Base-by-base conservation (phyloP, 2,888 invertebrate species). In the Melolontha melolontha region DNA sequence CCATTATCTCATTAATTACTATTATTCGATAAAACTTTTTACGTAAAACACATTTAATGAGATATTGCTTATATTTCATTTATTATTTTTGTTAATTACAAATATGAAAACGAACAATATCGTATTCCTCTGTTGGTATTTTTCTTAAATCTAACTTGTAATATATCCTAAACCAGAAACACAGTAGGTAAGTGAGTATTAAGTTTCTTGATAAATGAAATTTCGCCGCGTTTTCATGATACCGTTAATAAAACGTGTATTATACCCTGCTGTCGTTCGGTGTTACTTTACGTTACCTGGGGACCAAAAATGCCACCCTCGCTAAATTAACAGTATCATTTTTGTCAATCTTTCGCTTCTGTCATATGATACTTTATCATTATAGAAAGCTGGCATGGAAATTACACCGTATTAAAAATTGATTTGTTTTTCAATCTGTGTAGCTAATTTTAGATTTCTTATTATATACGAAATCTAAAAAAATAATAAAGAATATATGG, bases 191-290 rank as follows among this genome's bases (percentile, higher is more conserved):
- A 17, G 44, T 71, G 69, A 71, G 73, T 70, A 71, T 75, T 71
- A 59, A 69, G 68, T 76, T 74, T 74, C 75, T 69, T 73, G 73
- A 76, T 76, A 76, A 76, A 76, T 76, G 74, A 74, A 75, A 73
- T 75, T 73, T 73, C 73, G 66, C 71, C 66, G 27, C 59, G 44
- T 44, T 34, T 16, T 59, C 70, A 72, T 34, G 71, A 72, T 70
- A 68, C 71, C 72, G 74, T 72, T 72, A 75, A 74, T 75, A 75
- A 34, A 34, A 75, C 67, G 73, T 73, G 73, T 70, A 71, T 70
- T 74, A 72, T 73, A 71, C 72, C 59, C 70, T 34, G 34, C 34
- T 34, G 34, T 6, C 34, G 70, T 73, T 69, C 51, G 69, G 70
- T 71, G 59, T 75, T 71, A 64, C 70, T 66, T 75, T 75, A 73